These are phyloP conservation scores for Paedocypris sp. DNA, from an alignment of 2,113 vertebrate species.

Conservation along the genomic window DNA sequence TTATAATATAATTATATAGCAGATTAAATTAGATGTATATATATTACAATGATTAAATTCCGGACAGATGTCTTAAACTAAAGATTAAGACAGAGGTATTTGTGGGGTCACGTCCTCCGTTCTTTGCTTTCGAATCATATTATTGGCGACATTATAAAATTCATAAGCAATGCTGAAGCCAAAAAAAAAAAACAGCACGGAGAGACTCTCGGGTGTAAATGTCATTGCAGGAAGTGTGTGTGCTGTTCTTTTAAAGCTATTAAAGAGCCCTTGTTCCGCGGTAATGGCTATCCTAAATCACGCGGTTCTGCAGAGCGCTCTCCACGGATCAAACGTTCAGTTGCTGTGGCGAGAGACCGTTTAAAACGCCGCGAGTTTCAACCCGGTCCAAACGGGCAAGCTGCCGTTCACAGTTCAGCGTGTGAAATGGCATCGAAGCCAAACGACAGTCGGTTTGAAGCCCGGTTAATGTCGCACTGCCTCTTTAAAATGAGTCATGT, in stretches of 20 bases:
- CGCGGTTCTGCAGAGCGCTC: background rate
- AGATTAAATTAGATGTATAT: too few relatives aligned
- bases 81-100: too few relatives aligned
- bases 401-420: background rate
- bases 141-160: too few relatives aligned
- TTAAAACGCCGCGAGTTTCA: background rate
- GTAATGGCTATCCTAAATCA: conserved; percentile 10
- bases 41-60: too few relatives aligned
- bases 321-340: background rate
- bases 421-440: too few relatives aligned
- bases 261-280: background rate
- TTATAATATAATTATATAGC: too few relatives aligned
- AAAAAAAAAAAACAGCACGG: background rate
- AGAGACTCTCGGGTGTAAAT: background rate
- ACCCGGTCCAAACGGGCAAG: background rate
- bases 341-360: background rate
- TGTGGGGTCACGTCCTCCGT: too few relatives aligned
- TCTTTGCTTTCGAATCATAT: too few relatives aligned
- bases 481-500: too few relatives aligned
- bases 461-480: too few relatives aligned
- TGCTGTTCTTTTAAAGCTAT: background rate
- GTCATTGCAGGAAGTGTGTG: background rate
- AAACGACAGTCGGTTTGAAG: too few relatives aligned
- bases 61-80: too few relatives aligned
- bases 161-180: background rate